Conservation (phyloP, 2,797 vertebrate genomes). For the Hipposideros larvatus region DNA sequence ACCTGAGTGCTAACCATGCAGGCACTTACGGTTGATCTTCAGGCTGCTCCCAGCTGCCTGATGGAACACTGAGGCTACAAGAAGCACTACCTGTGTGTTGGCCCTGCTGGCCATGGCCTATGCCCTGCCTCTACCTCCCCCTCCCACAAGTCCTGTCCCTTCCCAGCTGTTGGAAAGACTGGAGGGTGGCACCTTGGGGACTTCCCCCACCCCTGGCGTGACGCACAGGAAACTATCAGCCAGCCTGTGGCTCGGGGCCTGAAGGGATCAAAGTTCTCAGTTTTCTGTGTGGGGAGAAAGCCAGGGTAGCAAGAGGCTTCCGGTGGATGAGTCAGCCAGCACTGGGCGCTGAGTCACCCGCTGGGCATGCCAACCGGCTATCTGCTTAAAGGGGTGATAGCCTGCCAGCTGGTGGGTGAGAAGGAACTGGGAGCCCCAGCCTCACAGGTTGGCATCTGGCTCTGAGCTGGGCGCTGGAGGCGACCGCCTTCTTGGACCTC, state of each 20-base stretch:
- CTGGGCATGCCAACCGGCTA: conserved; percentile 77
- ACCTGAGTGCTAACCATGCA: neutral
- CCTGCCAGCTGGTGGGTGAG: neutral
- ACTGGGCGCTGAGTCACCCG: conserved; percentile 87
- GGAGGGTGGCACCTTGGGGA: conserved; percentile 70
- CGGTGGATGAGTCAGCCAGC: conserved; percentile 80
- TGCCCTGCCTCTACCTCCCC: neutral
- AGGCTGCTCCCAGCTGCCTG: neutral
- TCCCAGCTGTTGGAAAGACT: conserved; percentile 56
- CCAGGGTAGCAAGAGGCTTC: conserved; percentile 70
- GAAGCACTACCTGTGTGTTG: neutral
- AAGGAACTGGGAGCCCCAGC: neutral
- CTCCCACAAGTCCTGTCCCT: neutral
- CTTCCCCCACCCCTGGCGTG: conserved; percentile 81
- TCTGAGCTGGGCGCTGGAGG: neutral
- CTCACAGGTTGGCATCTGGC: neutral
- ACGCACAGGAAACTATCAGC: conserved; percentile 87
- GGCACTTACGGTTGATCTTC: neutral
- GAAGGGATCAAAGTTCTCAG: conserved; percentile 80
- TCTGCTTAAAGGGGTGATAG: conserved; percentile 76
- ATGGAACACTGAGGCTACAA: neutral
- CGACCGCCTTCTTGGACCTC: neutral
- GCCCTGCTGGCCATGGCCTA: neutral
- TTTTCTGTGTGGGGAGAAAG: conserved; percentile 77
- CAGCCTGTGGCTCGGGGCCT: conserved; percentile 78